Conservation (phyloP, 1,140 invertebrate species). For the Dryas iulia region DNA sequence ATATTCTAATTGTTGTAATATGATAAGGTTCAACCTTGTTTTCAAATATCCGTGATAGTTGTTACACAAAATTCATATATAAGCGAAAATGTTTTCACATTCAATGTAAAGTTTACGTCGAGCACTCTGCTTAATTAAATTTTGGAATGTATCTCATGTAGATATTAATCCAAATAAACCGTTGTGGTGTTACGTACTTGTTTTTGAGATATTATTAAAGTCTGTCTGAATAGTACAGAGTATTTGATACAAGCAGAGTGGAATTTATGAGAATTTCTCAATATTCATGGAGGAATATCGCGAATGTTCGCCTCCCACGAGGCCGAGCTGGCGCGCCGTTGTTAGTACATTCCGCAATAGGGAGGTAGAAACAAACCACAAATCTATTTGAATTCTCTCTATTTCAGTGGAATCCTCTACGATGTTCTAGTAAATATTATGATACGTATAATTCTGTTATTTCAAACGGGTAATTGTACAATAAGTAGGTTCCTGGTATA, state of each 20-base stretch:
- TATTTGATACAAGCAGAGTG: slow-evolving; percentile 30
- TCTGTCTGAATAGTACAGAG: not conserved
- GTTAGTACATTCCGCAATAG: slow-evolving; percentile 54
- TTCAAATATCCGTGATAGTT: not conserved
- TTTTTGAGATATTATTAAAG: not conserved
- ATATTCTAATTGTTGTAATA: no score
- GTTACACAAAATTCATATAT: not conserved
- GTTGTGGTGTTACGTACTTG: not conserved
- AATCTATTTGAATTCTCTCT: slow-evolving; percentile 61
- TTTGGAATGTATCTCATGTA: not conserved
- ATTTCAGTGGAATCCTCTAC: slow-evolving; percentile 35
- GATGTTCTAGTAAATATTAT: not conserved
- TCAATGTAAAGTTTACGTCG: not conserved
- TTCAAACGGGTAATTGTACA: not conserved
- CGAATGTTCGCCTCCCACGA: slow-evolving; percentile 33
- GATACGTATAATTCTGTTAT: not conserved
- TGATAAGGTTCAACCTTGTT: no score
- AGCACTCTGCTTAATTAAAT: slow-evolving; percentile 1
- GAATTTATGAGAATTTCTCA: slow-evolving; percentile 58
- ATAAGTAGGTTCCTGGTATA: not conserved
- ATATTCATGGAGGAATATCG: slow-evolving; percentile 64
- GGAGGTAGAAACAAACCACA: slow-evolving; percentile 52
- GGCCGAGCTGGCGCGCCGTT: slow-evolving; percentile 40
- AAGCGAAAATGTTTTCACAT: not conserved
- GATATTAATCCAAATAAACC: not conserved